Evolutionary conservation across 64 coral and sea anemone species (phyloP), one percentile per base, ranked within the genome.

Genomic region (Cladopsammia gracilis): DNA sequence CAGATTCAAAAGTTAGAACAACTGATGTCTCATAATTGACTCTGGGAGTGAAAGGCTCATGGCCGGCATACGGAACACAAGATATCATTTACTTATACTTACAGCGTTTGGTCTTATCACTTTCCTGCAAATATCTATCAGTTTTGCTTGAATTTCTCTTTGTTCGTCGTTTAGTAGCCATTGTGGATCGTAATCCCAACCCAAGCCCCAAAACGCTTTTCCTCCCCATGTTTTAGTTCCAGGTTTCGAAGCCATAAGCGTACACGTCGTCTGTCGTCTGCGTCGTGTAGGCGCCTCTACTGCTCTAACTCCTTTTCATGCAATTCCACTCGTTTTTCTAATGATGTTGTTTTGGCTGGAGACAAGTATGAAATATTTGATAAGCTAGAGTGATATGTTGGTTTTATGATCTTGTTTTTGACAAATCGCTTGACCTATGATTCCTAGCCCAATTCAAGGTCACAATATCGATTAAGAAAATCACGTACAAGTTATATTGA

Each of bases 81-180:
- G 34, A 34, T 34, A 34, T 34, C 2, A 34, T 34, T 34, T 20
- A 7, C 4, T 9, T 2, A 75, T 10, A 84, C 61, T 84, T 68
- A 66, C 80, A 16, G 80, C 80, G 80, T 84, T 84, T 22, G 61
- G 80, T 50, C 80, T 64, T 16, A 84, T 84, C 15, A 84, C 44
- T 24, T 60, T 68, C 42, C 80, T 48, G 22, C 80, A 84, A 16
- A 19, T 67, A 1, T 84, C 80, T n/a, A 84, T 49, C 9, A 66
- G 43, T 66, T 49, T 84, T 8, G 4, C 11, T 50, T 84, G 62
- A 49, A 84, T 84, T 18, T 84, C 61, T 49, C 46, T 84, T 19
- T 84, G 80, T 67, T 84, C 80, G 4, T 84, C 44, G 44, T n/a
- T 68, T 45, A 84, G 46, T 12, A 66, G 47, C 60, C 80, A 84